phyloP scores from a whole-genome alignment of 2,113 vertebrate species.

The Lagenorhynchus albirostris region DNA sequence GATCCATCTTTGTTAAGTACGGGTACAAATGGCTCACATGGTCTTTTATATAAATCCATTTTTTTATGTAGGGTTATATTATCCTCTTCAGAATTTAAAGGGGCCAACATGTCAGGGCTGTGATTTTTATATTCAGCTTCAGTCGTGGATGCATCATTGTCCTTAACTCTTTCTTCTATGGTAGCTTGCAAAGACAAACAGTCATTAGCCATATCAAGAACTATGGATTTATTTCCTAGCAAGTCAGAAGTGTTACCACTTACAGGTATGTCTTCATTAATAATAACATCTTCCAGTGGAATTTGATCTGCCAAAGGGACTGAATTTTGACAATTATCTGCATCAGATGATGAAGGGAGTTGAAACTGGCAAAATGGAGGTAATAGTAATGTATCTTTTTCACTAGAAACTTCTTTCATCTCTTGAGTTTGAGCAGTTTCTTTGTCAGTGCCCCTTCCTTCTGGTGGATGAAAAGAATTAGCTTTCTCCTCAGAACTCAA shows the following conservation, averaged over 20 bases:
- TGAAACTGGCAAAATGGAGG: conserved; percentile 53
- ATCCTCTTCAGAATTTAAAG: conserved; percentile 25
- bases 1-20: conserved; percentile 87
- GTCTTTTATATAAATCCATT: conserved; percentile 60
- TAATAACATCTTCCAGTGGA: background rate
- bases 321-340: background rate
- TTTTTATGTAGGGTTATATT: conserved; percentile 45
- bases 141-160: background rate
- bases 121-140: conserved; percentile 59
- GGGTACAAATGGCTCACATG: conserved; percentile 85
- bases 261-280: conserved; percentile 25
- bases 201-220: background rate
- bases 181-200: conserved; percentile 9
- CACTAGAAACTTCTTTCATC: conserved; percentile 55
- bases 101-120: background rate
- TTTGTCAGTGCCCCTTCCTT: conserved; percentile 60
- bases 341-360: background rate
- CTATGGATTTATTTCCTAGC: background rate
- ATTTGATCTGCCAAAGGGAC: background rate
- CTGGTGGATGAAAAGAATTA: conserved; percentile 35
- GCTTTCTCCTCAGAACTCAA: conserved; percentile 75
- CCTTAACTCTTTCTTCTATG: background rate
- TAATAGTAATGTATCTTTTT: conserved; percentile 36
- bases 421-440: conserved; percentile 67
- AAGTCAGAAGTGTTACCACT: background rate